Conservation (phyloP, 2,888 invertebrate species). For the Anorthoa munda region DNA sequence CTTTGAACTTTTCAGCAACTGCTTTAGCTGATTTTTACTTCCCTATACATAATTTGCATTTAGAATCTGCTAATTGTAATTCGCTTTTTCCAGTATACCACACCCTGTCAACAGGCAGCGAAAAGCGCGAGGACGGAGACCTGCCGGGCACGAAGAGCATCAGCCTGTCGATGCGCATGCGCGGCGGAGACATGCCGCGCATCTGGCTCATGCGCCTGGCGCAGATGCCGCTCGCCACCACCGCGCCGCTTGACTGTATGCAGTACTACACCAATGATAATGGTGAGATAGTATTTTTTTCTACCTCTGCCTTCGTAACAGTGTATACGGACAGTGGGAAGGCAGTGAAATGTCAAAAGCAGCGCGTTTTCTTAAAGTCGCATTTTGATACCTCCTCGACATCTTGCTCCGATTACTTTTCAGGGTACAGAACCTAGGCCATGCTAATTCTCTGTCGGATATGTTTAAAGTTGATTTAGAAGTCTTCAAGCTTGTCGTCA, state of each 20-base stretch:
- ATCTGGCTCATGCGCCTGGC: constrained; percentile 95
- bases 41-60: no score
- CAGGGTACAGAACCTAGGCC: not conserved
- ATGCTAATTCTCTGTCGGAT: no score
- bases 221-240: constrained; percentile 94
- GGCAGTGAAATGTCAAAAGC: not conserved
- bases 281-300: constrained; percentile 82
- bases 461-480: no score
- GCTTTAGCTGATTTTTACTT: no score
- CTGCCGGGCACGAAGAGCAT: constrained; percentile 75
- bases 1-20: no score
- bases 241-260: constrained; percentile 94
- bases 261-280: constrained; percentile 93
- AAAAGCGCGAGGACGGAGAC: constrained; percentile 82
- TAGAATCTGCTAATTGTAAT: not conserved
- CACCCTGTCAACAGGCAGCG: constrained; percentile 90
- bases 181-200: constrained; percentile 91
- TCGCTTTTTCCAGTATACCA: constrained; percentile 92
- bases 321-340: no score
- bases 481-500: no score
- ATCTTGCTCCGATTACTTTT: not conserved
- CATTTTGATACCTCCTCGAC: not conserved
- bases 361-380: not conserved
- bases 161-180: constrained; percentile 89
- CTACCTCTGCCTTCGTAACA: no score